Conservation (phyloP, 1,140 invertebrate genomes). For the Atta colombica region DNA sequence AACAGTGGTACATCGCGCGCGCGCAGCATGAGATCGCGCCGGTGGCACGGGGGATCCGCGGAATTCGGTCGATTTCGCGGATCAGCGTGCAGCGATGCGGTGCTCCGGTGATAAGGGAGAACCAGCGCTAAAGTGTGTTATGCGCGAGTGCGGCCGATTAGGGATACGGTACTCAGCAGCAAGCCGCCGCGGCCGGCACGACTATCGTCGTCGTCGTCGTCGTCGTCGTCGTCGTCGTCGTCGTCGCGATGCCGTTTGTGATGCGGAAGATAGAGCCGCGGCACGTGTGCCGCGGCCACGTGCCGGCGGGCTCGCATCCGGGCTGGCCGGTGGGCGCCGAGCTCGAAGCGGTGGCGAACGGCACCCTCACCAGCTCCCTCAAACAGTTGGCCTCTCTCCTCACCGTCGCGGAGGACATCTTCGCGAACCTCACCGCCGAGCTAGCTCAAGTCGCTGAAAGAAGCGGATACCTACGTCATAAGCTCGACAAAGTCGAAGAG, state of each 20-base stretch:
- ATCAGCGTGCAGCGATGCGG: conserved; percentile 24
- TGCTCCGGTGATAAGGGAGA: conserved; percentile 41
- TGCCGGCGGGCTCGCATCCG: conserved; percentile 81
- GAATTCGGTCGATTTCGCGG: background rate
- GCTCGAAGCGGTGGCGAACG: conserved; percentile 86
- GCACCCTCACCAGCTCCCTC: conserved; percentile 86
- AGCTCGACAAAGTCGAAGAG: conserved; percentile 84
- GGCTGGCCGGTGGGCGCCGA: conserved; percentile 85
- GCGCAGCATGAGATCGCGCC: background rate
- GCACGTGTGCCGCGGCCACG: conserved; percentile 84
- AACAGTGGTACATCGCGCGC: background rate
- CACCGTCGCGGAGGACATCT: conserved; percentile 87
- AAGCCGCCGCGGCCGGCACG: conserved; percentile 41
- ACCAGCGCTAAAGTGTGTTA: conserved; percentile 12
- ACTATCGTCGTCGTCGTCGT: background rate
- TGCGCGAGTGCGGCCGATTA: conserved; percentile 25
- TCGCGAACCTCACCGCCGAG: conserved; percentile 87
- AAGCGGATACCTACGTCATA: conserved; percentile 84
- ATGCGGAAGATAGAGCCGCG: conserved; percentile 84
- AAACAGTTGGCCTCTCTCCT: conserved; percentile 87
- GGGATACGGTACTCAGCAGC: background rate
- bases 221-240: background rate
- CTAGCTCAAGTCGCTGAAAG: conserved; percentile 86
- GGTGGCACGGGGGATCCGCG: conserved; percentile 21
- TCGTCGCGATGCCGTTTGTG: conserved; percentile 84